A percentile compares a stretch with the other conserved stretches of the same genome.
Evolutionary conservation across 2,113 vertebrate species (phyloP).

Genomic region (Catagonus wagneri): DNA sequence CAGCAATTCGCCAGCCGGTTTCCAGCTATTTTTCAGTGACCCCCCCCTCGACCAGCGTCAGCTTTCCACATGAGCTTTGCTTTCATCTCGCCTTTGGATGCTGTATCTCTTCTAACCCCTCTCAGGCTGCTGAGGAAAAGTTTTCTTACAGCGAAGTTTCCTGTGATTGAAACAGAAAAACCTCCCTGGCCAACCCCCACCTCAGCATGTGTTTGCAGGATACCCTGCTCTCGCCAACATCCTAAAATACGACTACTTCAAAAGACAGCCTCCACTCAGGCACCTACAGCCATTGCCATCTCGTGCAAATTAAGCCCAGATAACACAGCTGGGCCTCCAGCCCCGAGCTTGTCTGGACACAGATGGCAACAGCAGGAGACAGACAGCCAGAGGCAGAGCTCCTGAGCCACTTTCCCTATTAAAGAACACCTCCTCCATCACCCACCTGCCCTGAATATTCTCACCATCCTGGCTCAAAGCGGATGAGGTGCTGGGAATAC

Average conservation of each 20-base stretch:
- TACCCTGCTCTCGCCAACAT: background rate
- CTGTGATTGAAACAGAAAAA: slow-evolving; percentile 56
- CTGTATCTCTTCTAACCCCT: background rate
- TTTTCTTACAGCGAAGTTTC: background rate
- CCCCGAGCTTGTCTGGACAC: background rate
- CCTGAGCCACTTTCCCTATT: background rate
- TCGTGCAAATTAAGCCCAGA: slow-evolving; percentile 29
- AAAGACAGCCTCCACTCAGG: slow-evolving; percentile 11
- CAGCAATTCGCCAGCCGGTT: background rate
- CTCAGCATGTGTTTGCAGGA: background rate
- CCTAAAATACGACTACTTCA: slow-evolving; percentile 60
- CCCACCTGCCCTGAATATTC: background rate
- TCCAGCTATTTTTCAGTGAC: background rate
- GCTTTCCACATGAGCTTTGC: background rate
- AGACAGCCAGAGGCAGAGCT: background rate
- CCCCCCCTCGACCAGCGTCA: background rate
- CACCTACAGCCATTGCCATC: background rate
- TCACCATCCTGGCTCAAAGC: background rate
- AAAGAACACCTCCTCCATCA: background rate
- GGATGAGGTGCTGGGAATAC: background rate
- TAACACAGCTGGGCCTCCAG: background rate
- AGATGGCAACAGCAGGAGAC: slow-evolving; percentile 9
- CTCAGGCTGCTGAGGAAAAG: background rate
- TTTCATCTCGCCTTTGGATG: slow-evolving; percentile 43
- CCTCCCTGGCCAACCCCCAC: background rate